Evolutionary conservation across 2,888 invertebrate genomes (phyloP).

Genomic region (Sepiola atlantica): DNA sequence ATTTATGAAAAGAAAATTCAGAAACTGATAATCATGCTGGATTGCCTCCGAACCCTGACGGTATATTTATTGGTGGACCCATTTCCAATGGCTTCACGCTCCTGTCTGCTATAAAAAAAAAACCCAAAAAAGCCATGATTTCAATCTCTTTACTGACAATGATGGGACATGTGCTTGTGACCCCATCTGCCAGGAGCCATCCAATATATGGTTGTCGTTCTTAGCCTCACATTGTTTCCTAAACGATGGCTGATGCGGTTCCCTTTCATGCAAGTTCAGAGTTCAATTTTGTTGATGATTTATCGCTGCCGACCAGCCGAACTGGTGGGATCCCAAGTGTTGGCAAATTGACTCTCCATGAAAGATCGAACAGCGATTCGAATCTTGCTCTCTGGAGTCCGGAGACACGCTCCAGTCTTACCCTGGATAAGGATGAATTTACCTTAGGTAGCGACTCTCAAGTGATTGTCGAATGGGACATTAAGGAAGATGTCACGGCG

Average conservation of each 20-base stretch:
- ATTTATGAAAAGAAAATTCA: not conserved
- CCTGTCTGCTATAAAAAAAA: not conserved
- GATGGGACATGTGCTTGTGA: slow-evolving; percentile 37
- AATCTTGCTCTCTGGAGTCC: slow-evolving; percentile 61
- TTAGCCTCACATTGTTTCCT: slow-evolving; percentile 45
- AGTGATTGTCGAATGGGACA: slow-evolving; percentile 74
- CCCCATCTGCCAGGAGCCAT: slow-evolving; percentile 2
- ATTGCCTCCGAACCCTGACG: not conserved
- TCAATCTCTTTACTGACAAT: not conserved
- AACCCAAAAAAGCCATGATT: not conserved
- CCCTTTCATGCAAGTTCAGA: slow-evolving; percentile 52
- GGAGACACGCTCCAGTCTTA: slow-evolving; percentile 67
- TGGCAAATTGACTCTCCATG: slow-evolving; percentile 61
- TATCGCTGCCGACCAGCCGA: slow-evolving; percentile 63
- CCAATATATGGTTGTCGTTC: slow-evolving; percentile 34
- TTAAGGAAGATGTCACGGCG: slow-evolving; percentile 72
- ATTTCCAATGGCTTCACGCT: not conserved
- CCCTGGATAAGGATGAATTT: slow-evolving; percentile 69
- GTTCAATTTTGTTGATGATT: slow-evolving; percentile 64
- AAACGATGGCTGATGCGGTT: slow-evolving; percentile 46
- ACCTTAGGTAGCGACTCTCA: slow-evolving; percentile 62
- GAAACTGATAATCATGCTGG: not conserved
- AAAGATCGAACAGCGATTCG: slow-evolving; percentile 70
- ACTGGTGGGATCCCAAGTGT: slow-evolving; percentile 56
- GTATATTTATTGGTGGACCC: not conserved